These are phyloP conservation scores for Odontophorus gujanensis DNA, from an alignment of 2,113 vertebrate species.

Conservation along the genomic window DNA sequence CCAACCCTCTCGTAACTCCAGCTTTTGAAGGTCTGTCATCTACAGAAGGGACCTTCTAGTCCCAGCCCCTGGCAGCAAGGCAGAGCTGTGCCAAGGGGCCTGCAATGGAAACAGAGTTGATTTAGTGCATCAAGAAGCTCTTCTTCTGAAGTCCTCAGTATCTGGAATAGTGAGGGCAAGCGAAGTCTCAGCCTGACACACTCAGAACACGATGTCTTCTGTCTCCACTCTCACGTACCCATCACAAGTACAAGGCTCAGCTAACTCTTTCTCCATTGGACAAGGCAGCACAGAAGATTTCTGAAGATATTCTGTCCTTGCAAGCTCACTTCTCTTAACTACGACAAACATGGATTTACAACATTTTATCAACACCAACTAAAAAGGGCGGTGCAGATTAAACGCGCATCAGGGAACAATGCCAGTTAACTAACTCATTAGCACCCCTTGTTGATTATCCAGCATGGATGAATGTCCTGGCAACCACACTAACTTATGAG, in stretches of 20 bases:
- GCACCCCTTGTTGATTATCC: not conserved
- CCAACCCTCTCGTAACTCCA: not conserved
- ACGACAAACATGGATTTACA: not conserved
- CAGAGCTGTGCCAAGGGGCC: not conserved
- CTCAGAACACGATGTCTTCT: not conserved
- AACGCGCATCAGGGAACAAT: not conserved
- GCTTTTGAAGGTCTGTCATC: not conserved
- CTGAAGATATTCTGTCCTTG: not conserved
- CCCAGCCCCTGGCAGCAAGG: not conserved
- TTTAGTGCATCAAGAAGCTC: not conserved
- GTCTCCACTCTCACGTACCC: not conserved
- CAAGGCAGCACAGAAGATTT: not conserved
- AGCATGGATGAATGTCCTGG: not conserved
- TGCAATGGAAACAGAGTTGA: not conserved
- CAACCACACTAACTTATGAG: not conserved
- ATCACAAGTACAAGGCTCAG: accelerated
- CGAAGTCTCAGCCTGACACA: not conserved
- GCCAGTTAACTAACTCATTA: not conserved
- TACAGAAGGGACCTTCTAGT: not conserved
- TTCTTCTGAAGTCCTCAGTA: not conserved
- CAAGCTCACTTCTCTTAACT: not conserved
- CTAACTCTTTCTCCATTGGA: not conserved
- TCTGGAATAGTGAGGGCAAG: not conserved
- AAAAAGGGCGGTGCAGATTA: not conserved
- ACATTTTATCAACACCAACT: not conserved